Percentiles rank a stretch among this genome's conserved stretches.
phyloP scores from a whole-genome alignment of 2,888 invertebrate genomes.

The Dicyrtomina minuta region DNA sequence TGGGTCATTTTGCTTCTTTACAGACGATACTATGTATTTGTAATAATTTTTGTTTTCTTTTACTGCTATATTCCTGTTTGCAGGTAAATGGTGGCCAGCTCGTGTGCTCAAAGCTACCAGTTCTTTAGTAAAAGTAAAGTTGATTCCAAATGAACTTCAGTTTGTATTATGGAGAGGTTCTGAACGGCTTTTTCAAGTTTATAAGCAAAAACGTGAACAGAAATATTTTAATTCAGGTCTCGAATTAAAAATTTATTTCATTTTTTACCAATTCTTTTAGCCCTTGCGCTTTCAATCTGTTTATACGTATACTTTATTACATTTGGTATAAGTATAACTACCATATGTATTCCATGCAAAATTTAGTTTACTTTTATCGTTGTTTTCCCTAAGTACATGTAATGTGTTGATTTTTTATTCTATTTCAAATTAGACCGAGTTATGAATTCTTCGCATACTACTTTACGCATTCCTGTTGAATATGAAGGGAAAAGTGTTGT shows the following conservation, averaged over 20 bases:
- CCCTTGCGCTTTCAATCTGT: not conserved
- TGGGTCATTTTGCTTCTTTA: too few species aligned
- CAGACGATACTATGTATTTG: too few species aligned
- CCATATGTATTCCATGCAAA: not conserved
- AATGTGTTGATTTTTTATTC: too few species aligned
- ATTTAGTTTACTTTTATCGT: not conserved
- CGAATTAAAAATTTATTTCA: not conserved
- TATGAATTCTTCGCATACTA: too few species aligned
- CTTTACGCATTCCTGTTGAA: too few species aligned
- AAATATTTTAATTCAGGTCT: not conserved
- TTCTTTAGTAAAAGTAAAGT: slow-evolving; percentile 81
- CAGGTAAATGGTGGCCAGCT: slow-evolving; percentile 76
- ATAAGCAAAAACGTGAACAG: slow-evolving; percentile 6
- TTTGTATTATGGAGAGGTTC: slow-evolving; percentile 97
- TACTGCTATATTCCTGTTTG: too few species aligned
- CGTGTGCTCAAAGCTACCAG: slow-evolving; percentile 79
- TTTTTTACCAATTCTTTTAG: not conserved
- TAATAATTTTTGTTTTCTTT: too few species aligned
- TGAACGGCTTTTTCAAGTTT: slow-evolving; percentile 67
- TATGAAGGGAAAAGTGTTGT: slow-evolving; percentile 41
- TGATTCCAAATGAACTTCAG: slow-evolving; percentile 70
- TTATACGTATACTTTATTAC: too few species aligned
- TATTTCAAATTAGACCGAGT: too few species aligned
- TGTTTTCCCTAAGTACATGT: too few species aligned
- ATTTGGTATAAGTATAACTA: too few species aligned